Evolutionary conservation across 2,797 vertebrate species (phyloP), one percentile per base, ranked within the genome.

Genomic region (Cyclura pinguis): DNA sequence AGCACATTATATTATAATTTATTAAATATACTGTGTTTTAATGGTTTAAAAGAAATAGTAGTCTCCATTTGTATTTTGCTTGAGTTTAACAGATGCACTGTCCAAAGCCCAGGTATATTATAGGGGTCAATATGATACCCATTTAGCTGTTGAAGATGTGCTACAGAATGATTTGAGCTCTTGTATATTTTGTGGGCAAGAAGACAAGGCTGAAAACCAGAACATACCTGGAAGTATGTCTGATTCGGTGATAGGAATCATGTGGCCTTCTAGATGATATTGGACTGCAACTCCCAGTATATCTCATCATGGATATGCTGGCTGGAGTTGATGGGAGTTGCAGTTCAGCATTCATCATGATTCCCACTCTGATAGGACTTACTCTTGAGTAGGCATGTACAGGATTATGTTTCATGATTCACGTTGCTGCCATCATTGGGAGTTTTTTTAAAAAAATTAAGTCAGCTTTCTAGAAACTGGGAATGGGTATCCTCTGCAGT

Each of bases 41-140:
- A 88, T 91, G 38, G 87, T 92, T 92, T 91, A 88, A 92, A 77
- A 35, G 82, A 93, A 94, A 69, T 62, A 93, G 29, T 55, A 88
- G 73, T 74, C 32, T 0, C 73, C 6, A 78, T 62, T 3, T 62
- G 20, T 47, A 55, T 80, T 72, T 93, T 85, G 62, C 42, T 89
- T 88, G 22, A n/a, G 5, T 74, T 83, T 90, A 90, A 87, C 88
- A 92, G 6, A 86, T 93, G 55, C 47, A 87, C 77, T 93, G 80
- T 88, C 76, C 59, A 88, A 52, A 86, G 50, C 77, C 35, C 89
- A 80, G 52, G 8, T n/a, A 5, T 38, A 85, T 83, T 1, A 0
- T 92, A 80, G 78, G 64, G 18, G 59, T 38, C 89, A 94, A 86
- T 47, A 5, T 91, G 74, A 57, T 74, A 91, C n/a, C 16, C 0